Base-by-base conservation (phyloP, 2,113 vertebrate species). In the Trogon surrucura region DNA sequence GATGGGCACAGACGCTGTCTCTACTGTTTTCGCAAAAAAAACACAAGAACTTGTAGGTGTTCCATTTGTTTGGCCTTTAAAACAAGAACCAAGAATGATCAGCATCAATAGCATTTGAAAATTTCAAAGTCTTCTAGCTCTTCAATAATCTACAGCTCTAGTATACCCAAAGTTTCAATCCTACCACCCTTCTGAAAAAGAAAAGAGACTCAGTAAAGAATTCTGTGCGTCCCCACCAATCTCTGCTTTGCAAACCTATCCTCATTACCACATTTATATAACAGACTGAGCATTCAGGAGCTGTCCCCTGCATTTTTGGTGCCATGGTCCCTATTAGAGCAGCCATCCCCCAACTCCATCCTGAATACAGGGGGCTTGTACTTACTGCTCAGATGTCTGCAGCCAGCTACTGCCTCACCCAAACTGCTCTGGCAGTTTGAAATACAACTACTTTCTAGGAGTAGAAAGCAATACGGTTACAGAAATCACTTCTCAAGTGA, bases 1-100 rank as follows among this genome's bases (percentile, higher is more conserved):
- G 58, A 73, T 80, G 44, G 58, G 58, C 71, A 88, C 85, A 95
- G 82, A 53, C 65, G 3, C 48, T 61, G 22, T 51, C 61, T 81
- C 61, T 75, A 51, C 85, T 62, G 23, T 51, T 88, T 61, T 93
- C 80, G 80, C 85, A 94, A 41, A 69, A 41, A 69, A 80, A 62
- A 10, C 67, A 88, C 41, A 85, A 88, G 67, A 36, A 58, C 80
- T 82, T 90, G 60, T 71, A 95, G 92, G 92, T 93, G 88, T 58
- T 94, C 27, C 60, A 80, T 92, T 93, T 90, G 36, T 57, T 83
- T 80, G 60, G 50, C 51, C 50, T 93, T 83, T 86, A 60, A 81
- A 96, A 48, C 27, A 70, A 82, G 71, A 80, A 54, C 60, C 82
- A 73, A 80, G 67, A 66, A 36, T 51, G 30, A 85, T 73, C 58